phyloP scores from a whole-genome alignment of 92 coral and sea anemone genomes.

The Isaurus tuberculatus region DNA sequence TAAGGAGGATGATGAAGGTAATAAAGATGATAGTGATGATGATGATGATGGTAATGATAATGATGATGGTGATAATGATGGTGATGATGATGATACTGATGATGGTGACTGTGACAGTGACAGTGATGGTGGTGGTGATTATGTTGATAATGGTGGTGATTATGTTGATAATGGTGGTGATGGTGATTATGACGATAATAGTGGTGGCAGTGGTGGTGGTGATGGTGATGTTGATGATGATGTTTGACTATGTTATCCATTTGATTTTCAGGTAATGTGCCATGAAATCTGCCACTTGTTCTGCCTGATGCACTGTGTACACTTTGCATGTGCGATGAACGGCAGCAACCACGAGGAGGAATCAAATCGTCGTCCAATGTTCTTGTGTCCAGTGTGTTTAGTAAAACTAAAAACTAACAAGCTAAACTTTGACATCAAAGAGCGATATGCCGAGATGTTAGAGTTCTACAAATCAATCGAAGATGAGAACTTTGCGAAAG shows the following conservation, averaged over 20 bases:
- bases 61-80: not conserved
- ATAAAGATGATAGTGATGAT: too few species aligned
- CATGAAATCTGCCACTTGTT: conserved; percentile 64
- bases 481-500: conserved; percentile 57
- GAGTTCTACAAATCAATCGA: conserved; percentile 49
- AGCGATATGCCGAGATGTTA: conserved; percentile 53
- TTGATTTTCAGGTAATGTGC: conserved; percentile 54
- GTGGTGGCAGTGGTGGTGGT: not conserved
- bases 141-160: not conserved
- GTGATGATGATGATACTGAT: not conserved
- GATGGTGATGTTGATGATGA: not conserved
- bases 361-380: conserved; percentile 56
- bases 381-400: conserved; percentile 58
- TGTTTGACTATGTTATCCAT: not conserved
- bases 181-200: not conserved
- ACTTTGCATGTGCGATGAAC: conserved; percentile 60
- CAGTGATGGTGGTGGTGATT: not conserved
- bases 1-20: too few species aligned
- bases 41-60: too few species aligned
- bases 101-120: not conserved
- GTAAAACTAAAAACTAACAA: conserved; percentile 44
- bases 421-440: conserved; percentile 46
- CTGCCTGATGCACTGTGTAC: conserved; percentile 55
- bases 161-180: not conserved
- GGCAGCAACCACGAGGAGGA: conserved; percentile 67